These are phyloP conservation scores for Sminthopsis crassicaudata DNA, from an alignment of 2,113 vertebrate genomes.

Conservation along the genomic window DNA sequence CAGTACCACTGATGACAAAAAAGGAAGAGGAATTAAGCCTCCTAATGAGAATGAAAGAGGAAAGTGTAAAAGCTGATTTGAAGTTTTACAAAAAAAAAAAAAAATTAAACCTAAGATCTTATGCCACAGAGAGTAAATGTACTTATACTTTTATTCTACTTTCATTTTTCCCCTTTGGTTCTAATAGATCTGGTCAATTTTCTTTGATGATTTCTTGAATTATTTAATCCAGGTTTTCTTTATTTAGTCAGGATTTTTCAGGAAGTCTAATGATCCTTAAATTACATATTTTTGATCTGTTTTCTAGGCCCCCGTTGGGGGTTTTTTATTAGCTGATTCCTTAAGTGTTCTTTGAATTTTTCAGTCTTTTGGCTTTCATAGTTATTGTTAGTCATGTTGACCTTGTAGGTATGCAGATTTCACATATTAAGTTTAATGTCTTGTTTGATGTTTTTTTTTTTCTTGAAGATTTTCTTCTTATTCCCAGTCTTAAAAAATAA, in stretches of 20 bases:
- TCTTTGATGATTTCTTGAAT: background rate
- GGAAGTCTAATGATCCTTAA: background rate
- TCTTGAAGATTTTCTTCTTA: background rate
- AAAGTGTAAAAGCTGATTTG: no score
- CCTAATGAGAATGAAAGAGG: no score
- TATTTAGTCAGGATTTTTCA: background rate
- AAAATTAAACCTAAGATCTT: no score
- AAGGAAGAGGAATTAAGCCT: no score
- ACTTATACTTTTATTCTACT: background rate
- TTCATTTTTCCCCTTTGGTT: background rate
- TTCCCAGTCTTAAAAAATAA: background rate
- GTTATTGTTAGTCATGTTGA: background rate
- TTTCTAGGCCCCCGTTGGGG: background rate
- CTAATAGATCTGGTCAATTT: background rate
- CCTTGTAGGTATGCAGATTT: background rate
- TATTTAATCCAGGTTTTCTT: background rate
- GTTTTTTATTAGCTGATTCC: background rate
- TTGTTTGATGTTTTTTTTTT: background rate
- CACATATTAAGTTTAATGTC: background rate
- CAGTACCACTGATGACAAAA: no score
- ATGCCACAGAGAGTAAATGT: background rate
- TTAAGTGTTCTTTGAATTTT: background rate
- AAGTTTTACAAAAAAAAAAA: no score
- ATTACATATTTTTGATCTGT: background rate
- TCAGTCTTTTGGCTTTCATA: background rate